Evolutionary conservation across 2,113 vertebrate genomes (phyloP).

Genomic region (Thymallus thymallus): DNA sequence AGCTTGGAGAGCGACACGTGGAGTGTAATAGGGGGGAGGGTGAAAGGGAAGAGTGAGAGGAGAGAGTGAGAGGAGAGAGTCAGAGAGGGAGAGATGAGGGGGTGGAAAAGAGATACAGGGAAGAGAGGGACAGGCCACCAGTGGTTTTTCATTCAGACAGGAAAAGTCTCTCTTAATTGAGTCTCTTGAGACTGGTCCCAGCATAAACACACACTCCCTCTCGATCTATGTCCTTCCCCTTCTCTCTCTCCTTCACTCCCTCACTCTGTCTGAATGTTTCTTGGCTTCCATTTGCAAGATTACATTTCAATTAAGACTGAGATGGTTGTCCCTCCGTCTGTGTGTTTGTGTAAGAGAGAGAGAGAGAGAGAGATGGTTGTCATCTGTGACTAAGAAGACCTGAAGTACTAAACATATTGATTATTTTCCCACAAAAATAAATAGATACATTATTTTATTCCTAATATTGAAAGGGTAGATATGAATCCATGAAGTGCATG

Average conservation of each 20-base stretch:
- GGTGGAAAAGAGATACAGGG: neutral
- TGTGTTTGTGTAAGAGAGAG: neutral
- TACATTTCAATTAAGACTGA: slow-evolving; percentile 66
- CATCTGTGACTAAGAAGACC: too few species aligned
- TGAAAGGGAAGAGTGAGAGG: too few species aligned
- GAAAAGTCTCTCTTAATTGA: slow-evolving; percentile 16
- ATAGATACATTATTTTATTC: too few species aligned
- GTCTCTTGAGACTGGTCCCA: slow-evolving; percentile 35
- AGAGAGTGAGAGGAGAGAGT: too few species aligned
- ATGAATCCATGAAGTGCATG: too few species aligned
- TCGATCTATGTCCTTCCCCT: neutral
- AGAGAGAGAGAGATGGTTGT: too few species aligned
- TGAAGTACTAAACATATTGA: too few species aligned
- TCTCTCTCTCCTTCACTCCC: neutral
- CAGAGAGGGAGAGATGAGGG: too few species aligned
- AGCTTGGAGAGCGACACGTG: too few species aligned
- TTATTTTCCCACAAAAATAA: too few species aligned
- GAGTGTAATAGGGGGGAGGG: too few species aligned
- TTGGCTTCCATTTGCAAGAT: slow-evolving; percentile 66
- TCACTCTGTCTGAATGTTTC: slow-evolving; percentile 48
- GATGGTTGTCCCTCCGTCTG: slow-evolving; percentile 54
- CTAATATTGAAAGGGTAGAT: too few species aligned
- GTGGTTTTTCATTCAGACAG: slow-evolving; percentile 28
- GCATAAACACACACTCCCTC: slow-evolving; percentile 3
- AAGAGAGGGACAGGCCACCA: neutral